These are phyloP conservation scores for Epirrhoe tristata DNA, from an alignment of 2,888 invertebrate genomes.

Conservation along the genomic window DNA sequence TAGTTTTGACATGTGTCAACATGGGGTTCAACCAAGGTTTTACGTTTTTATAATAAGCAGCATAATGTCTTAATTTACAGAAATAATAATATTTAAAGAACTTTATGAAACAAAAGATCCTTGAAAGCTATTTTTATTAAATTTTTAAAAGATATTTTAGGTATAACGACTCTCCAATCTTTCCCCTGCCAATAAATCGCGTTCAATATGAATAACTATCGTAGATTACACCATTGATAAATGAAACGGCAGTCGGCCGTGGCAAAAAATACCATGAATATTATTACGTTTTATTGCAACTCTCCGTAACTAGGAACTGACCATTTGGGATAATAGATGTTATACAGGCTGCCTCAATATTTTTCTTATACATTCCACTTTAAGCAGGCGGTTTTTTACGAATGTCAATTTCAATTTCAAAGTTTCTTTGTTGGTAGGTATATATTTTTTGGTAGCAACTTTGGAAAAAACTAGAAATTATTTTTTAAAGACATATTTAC, in stretches of 20 bases:
- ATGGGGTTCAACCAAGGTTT: too few species aligned
- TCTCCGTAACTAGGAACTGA: conserved; percentile 44
- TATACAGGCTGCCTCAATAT: conserved; percentile 12
- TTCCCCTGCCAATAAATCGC: conserved; percentile 61
- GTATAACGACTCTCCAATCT: conserved; percentile 56
- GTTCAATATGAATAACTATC: conserved; percentile 77
- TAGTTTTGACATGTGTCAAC: too few species aligned
- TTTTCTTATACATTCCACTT: too few species aligned
- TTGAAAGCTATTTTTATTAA: background rate
- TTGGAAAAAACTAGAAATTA: background rate
- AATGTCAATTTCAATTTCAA: too few species aligned
- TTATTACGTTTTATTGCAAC: conserved; percentile 49
- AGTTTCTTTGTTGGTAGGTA: too few species aligned
- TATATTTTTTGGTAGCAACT: background rate
- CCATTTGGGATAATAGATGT: conserved; percentile 48
- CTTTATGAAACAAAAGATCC: background rate
- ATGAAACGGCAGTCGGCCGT: conserved; percentile 72
- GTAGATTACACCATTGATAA: conserved; percentile 81
- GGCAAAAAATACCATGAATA: conserved; percentile 74
- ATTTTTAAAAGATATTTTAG: conserved; percentile 22
- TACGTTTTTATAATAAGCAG: too few species aligned
- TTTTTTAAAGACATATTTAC: too few species aligned
- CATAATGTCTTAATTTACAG: too few species aligned
- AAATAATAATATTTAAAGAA: too few species aligned
- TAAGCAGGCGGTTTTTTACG: too few species aligned